Conservation (phyloP, 2,888 invertebrate genomes). For the Thymelicus sylvestris region DNA sequence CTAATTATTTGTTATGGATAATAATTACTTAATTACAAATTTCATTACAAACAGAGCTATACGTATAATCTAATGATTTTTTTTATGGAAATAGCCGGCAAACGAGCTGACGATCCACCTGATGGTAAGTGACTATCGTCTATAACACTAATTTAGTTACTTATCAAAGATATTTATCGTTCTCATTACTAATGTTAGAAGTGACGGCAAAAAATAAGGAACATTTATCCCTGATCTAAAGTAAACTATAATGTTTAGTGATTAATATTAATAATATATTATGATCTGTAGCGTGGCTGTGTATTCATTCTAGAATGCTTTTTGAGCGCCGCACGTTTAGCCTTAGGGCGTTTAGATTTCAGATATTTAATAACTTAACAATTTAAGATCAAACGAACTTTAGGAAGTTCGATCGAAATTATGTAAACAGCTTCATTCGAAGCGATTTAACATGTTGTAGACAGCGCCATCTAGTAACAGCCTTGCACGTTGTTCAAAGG, state of each 20-base stretch:
- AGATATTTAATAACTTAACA: background rate
- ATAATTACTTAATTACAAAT: background rate
- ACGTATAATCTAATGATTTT: background rate
- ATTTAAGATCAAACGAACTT: too few species aligned
- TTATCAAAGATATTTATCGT: background rate
- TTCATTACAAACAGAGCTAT: background rate
- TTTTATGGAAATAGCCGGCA: too few species aligned
- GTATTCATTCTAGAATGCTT: constrained; percentile 5
- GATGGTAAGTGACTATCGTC: too few species aligned
- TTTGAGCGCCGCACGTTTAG: constrained; percentile 14
- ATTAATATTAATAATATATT: background rate
- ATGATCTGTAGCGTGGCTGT: background rate
- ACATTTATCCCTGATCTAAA: background rate
- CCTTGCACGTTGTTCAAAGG: too few species aligned
- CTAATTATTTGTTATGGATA: background rate
- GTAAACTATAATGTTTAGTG: background rate
- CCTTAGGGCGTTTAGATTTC: constrained; percentile 13
- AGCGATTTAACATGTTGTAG: too few species aligned
- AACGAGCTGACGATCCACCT: too few species aligned
- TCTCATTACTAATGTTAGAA: background rate
- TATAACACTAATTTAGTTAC: background rate
- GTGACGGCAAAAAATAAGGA: background rate
- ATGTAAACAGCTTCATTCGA: too few species aligned
- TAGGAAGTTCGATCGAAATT: too few species aligned
- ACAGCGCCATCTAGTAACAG: too few species aligned